phyloP scores from a whole-genome alignment of 2,113 vertebrate genomes.

The Serinus canaria region DNA sequence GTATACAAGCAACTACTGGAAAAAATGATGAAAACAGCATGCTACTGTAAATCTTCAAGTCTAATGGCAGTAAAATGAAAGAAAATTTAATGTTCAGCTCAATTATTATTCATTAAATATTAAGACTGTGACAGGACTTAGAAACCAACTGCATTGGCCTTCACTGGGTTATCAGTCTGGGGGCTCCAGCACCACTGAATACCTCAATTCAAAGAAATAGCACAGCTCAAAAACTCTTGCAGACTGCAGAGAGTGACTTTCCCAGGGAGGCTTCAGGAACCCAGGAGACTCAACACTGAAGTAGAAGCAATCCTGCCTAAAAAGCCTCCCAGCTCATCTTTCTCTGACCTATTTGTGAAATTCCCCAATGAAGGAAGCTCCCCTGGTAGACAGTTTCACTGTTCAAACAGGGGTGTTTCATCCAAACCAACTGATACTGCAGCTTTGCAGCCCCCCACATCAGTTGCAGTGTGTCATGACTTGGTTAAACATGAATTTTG shows the following conservation, averaged over 20 bases:
- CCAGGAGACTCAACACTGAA: background rate
- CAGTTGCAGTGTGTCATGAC: background rate
- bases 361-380: background rate
- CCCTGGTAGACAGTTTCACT: background rate
- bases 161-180: background rate
- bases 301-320: background rate
- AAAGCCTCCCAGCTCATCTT: background rate
- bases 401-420: background rate
- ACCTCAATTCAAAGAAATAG: background rate
- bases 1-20: background rate
- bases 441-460: background rate
- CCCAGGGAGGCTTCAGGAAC: background rate
- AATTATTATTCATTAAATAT: background rate
- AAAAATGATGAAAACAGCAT: background rate
- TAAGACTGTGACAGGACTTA: background rate
- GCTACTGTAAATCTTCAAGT: background rate
- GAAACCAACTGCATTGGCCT: background rate
- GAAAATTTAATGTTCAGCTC: background rate
- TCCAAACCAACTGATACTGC: background rate
- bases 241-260: background rate
- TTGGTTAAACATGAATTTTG: background rate
- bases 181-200: background rate
- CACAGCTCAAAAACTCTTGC: background rate
- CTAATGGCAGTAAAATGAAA: background rate
- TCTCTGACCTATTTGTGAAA: slow-evolving; percentile 33